A percentile compares a stretch with the other conserved stretches of the same genome.
Evolutionary conservation across 2,797 vertebrate genomes (phyloP).

Genomic region (Sorex maritimensis): DNA sequence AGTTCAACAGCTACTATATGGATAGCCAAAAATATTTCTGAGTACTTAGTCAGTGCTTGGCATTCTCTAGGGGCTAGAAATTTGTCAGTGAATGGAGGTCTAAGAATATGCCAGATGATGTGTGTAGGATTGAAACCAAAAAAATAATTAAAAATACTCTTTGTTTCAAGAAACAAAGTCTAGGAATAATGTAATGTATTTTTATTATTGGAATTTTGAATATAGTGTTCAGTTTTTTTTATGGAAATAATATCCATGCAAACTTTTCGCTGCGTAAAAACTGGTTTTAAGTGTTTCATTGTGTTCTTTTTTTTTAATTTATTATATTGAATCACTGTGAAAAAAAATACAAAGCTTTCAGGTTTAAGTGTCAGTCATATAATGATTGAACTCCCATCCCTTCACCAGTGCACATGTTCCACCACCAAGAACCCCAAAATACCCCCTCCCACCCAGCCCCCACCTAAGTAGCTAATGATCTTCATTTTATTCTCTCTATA

Average conservation of each 20-base stretch:
- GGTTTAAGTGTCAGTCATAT: no score
- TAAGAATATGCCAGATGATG: neutral
- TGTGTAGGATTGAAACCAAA: neutral
- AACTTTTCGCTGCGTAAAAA: conserved; percentile 23
- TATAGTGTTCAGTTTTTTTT: conserved; percentile 18
- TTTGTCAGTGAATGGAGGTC: neutral
- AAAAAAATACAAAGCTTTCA: no score
- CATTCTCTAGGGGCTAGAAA: neutral
- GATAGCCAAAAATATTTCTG: neutral
- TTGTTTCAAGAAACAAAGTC: neutral
- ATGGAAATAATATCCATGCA: conserved; percentile 32
- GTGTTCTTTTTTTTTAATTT: neutral
- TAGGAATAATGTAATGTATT: neutral
- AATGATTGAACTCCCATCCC: no score
- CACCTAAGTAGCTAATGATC: no score
- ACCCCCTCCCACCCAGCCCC: no score
- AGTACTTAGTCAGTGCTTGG: neutral
- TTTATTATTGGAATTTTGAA: neutral
- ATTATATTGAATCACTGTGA: no score
- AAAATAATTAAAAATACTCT: neutral
- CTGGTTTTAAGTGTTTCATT: conserved; percentile 35
- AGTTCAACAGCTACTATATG: neutral
- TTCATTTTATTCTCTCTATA: no score
- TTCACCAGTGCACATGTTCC: no score
- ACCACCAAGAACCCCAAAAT: no score